Percentiles rank a stretch among this genome's conserved stretches.
Evolutionary conservation across 2,888 invertebrate genomes (phyloP).

Genomic region (Orchestes rusci): DNA sequence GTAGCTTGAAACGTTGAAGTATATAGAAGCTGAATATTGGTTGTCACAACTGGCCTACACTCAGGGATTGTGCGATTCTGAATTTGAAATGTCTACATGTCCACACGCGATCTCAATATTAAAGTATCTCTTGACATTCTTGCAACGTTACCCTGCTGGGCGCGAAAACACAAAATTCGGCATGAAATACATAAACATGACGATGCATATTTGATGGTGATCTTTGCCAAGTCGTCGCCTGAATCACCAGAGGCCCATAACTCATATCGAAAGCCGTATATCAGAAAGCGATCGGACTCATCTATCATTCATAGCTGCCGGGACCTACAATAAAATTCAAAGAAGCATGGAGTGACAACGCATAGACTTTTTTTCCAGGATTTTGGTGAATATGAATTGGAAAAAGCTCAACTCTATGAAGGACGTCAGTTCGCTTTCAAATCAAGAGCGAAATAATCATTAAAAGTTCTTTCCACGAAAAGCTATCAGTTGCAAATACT

Average conservation of each 20-base stretch:
- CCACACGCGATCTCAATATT: slow-evolving; percentile 11
- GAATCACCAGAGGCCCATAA: slow-evolving; percentile 43
- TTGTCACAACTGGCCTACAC: too few species aligned
- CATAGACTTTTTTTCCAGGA: slow-evolving; percentile 10
- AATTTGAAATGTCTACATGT: too few species aligned
- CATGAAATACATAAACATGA: slow-evolving; percentile 31
- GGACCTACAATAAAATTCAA: slow-evolving; percentile 29
- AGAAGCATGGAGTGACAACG: slow-evolving; percentile 19
- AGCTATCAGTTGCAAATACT: too few species aligned
- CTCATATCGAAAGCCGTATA: slow-evolving; percentile 44
- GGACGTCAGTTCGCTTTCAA: too few species aligned
- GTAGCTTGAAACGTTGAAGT: too few species aligned
- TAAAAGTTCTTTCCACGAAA: too few species aligned
- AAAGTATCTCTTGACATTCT: slow-evolving; percentile 11
- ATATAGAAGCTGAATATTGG: too few species aligned
- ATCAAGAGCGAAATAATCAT: too few species aligned
- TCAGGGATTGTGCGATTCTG: too few species aligned
- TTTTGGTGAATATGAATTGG: slow-evolving; percentile 12
- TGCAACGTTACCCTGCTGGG: slow-evolving; percentile 15
- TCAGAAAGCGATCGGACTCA: slow-evolving; percentile 38
- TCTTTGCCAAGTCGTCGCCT: slow-evolving; percentile 44
- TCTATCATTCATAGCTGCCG: slow-evolving; percentile 35
- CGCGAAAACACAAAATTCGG: slow-evolving; percentile 21
- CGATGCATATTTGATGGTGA: slow-evolving; percentile 42
- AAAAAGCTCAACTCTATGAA: slow-evolving; percentile 3